Percentiles rank a stretch among this genome's conserved stretches.
Evolutionary conservation across 2,113 vertebrate species (phyloP).

Genomic region (Lepidiolamprologus cunningtoni): DNA sequence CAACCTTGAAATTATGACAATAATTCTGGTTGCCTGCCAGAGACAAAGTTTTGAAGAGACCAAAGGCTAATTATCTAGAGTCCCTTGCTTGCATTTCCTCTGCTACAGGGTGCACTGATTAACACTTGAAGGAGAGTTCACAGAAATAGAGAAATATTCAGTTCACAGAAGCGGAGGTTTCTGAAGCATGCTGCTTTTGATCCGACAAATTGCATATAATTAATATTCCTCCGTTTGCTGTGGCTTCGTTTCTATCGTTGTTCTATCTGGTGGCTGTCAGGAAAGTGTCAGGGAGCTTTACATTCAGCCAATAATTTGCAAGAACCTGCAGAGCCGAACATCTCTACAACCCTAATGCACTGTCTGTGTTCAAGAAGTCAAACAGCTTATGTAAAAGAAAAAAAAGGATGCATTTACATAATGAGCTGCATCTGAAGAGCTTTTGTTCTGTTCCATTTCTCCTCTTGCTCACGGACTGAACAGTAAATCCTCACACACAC

Average conservation of each 20-base stretch:
- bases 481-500: not conserved
- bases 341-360: rapidly evolving
- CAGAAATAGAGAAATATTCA: not conserved
- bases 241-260: not conserved
- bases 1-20: not conserved
- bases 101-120: not conserved
- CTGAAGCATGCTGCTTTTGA: not conserved
- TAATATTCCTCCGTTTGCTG: not conserved
- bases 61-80: not conserved
- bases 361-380: not conserved
- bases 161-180: not conserved
- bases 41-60: not conserved
- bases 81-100: not conserved
- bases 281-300: not conserved
- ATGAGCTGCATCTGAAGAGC: not conserved
- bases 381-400: not conserved
- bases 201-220: not conserved
- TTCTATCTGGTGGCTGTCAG: not conserved
- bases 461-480: not conserved
- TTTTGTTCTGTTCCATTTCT: not conserved
- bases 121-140: not conserved
- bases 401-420: not conserved
- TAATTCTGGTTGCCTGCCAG: not conserved
- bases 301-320: not conserved
- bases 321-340: not conserved